These are phyloP conservation scores for Uria lomvia DNA, from an alignment of 2,113 vertebrate species.

Conservation along the genomic window DNA sequence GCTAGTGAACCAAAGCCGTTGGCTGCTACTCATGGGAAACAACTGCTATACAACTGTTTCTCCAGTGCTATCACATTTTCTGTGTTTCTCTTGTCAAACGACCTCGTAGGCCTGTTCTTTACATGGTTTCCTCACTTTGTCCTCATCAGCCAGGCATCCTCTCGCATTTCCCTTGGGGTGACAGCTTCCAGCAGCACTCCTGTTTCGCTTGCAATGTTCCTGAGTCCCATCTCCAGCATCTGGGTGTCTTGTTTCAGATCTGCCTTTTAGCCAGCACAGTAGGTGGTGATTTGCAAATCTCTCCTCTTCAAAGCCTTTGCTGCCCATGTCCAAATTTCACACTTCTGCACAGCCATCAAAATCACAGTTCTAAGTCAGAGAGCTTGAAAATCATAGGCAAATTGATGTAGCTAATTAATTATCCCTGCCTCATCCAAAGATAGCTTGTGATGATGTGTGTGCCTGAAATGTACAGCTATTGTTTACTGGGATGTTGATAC, in stretches of 20 bases:
- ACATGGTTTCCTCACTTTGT: background rate
- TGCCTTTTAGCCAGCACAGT: background rate
- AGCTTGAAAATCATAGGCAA: background rate
- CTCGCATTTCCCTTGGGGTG: background rate
- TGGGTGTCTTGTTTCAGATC: background rate
- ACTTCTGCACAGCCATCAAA: background rate
- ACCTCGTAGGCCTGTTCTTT: background rate
- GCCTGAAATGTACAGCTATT: background rate
- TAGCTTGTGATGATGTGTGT: background rate
- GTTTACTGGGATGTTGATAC: background rate
- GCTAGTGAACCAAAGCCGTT: background rate
- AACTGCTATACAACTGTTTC: background rate
- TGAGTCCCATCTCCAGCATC: background rate
- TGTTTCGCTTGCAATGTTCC: background rate
- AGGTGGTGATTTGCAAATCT: background rate
- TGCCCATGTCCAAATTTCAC: background rate
- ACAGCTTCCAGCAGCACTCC: background rate
- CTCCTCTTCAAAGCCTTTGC: background rate
- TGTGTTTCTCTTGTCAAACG: background rate
- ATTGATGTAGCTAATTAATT: background rate
- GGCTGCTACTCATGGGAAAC: background rate
- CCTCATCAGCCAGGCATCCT: background rate
- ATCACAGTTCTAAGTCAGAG: background rate
- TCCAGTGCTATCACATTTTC: background rate
- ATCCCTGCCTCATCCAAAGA: background rate